phyloP scores from a whole-genome alignment of 2,113 vertebrate species.

The Corvus cornix region DNA sequence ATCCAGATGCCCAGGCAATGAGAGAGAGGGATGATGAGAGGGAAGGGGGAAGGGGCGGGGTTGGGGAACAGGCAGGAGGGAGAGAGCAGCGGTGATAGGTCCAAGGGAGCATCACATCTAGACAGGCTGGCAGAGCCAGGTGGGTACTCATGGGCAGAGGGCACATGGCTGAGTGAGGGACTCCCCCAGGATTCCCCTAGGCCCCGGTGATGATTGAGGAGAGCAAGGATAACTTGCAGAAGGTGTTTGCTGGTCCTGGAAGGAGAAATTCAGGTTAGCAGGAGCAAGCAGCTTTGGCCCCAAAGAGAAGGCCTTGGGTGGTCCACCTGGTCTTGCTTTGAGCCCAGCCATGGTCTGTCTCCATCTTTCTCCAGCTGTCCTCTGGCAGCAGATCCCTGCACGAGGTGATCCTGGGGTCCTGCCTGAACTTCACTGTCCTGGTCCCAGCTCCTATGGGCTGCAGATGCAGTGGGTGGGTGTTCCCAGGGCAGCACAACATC shows the following conservation, averaged over 20 bases:
- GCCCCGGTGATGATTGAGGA: background rate
- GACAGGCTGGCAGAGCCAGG: background rate
- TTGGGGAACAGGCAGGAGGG: background rate
- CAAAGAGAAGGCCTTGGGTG: background rate
- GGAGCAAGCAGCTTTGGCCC: background rate
- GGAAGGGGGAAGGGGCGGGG: background rate
- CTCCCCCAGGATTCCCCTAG: background rate
- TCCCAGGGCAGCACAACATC: background rate
- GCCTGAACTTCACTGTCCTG: background rate
- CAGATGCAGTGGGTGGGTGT: background rate
- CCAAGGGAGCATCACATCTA: background rate
- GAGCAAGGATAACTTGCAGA: background rate
- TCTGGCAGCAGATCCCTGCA: background rate
- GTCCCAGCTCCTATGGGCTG: background rate
- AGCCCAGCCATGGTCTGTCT: background rate
- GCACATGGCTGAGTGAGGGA: background rate
- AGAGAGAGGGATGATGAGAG: background rate
- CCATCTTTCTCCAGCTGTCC: background rate
- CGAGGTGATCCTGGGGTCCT: accelerated
- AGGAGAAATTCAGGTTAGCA: background rate
- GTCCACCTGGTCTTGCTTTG: background rate
- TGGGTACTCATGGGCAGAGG: accelerated
- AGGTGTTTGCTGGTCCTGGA: background rate
- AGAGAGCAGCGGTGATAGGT: background rate
- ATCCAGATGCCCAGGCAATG: background rate